These are phyloP conservation scores for Pachydiplax longipennis DNA, from an alignment of 2,888 invertebrate genomes.

Conservation along the genomic window DNA sequence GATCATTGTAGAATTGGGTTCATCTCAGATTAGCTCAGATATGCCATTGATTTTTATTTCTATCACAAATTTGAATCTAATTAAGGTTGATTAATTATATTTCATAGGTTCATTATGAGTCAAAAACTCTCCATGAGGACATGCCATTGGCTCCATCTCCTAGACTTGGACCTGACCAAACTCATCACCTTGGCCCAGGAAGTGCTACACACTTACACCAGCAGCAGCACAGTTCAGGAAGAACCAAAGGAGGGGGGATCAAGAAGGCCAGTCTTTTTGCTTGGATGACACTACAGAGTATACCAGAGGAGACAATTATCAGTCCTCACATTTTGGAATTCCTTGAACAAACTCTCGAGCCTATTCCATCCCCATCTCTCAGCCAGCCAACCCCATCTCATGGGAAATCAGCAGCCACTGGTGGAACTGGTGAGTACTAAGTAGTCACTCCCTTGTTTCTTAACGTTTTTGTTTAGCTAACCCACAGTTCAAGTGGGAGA, in stretches of 20 bases:
- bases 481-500: no score
- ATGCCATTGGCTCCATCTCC: slow-evolving; percentile 25
- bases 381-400: slow-evolving; percentile 46
- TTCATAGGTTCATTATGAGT: slow-evolving; percentile 78
- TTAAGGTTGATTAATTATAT: not conserved
- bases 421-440: not conserved
- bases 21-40: no score
- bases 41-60: no score
- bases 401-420: slow-evolving; percentile 53
- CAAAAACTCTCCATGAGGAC: slow-evolving; percentile 74
- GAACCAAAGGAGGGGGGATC: slow-evolving; percentile 58
- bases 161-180: slow-evolving; percentile 55
- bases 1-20: no score
- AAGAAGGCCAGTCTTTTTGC: slow-evolving; percentile 92
- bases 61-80: no score
- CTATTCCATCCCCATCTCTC: slow-evolving; percentile 74
- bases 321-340: slow-evolving; percentile 97
- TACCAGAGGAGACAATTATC: slow-evolving; percentile 97
- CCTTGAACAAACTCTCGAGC: slow-evolving; percentile 95
- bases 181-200: slow-evolving; percentile 61
- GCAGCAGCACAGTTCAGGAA: slow-evolving; percentile 29
- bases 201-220: not conserved
- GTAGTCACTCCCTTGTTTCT: not conserved
- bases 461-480: no score
- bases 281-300: slow-evolving; percentile 96